phyloP scores from a whole-genome alignment of 2,888 invertebrate genomes.

The Acleris sparsana region DNA sequence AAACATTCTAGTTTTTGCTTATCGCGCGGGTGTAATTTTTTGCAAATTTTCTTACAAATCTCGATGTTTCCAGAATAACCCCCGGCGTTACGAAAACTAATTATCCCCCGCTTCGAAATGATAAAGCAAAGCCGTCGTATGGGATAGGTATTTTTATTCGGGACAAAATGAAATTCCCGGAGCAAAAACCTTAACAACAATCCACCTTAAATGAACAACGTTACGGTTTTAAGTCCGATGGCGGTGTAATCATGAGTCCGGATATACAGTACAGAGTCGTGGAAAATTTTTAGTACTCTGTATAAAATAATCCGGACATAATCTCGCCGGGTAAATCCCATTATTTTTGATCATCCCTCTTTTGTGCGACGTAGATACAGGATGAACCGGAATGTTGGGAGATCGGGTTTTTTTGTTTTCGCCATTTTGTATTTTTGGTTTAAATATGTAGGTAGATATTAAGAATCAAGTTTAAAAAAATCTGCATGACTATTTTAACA shows the following conservation, averaged over 20 bases:
- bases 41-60: slow-evolving; percentile 1
- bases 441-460: too few relatives aligned
- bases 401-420: slow-evolving; percentile 29
- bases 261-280: slow-evolving; percentile 41
- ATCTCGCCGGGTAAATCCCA: slow-evolving; percentile 80
- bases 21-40: too few relatives aligned
- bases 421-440: slow-evolving; percentile 6
- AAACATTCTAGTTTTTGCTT: too few relatives aligned
- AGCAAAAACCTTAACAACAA: slow-evolving; percentile 35
- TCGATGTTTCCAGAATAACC: slow-evolving; percentile 41
- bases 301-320: slow-evolving; percentile 80
- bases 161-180: slow-evolving; percentile 78
- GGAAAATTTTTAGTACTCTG: slow-evolving; percentile 70
- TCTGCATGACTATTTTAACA: too few relatives aligned
- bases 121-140: slow-evolving; percentile 83
- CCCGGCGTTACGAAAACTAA: slow-evolving; percentile 79
- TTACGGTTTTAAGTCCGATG: slow-evolving; percentile 40
- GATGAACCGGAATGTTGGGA: slow-evolving; percentile 43
- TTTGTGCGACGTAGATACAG: slow-evolving; percentile 47
- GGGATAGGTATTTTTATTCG: slow-evolving; percentile 78
- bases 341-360: slow-evolving; percentile 76
- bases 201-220: slow-evolving; percentile 36
- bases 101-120: slow-evolving; percentile 79
- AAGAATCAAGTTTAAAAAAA: too few relatives aligned
- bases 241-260: background rate